Conservation (phyloP, 35 echinoderm and acorn worm species). For the Amphiura filiformis region DNA sequence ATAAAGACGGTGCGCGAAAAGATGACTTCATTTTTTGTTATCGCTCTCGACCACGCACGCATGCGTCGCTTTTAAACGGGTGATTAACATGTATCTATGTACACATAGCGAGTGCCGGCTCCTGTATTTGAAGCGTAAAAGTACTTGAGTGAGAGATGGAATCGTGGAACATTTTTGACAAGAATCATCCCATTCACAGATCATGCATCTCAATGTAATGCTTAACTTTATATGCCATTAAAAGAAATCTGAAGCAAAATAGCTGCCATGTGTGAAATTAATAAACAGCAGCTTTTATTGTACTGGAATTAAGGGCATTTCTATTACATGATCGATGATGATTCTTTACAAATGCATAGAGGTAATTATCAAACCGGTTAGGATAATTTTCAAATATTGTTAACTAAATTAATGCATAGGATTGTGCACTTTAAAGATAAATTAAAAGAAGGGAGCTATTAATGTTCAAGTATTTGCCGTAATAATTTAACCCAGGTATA, state of each 20-base stretch:
- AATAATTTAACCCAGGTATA: too few relatives aligned
- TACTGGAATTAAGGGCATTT: background rate
- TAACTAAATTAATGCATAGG: too few relatives aligned
- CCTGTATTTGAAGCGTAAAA: background rate
- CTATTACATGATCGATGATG: too few relatives aligned
- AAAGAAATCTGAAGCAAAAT: background rate
- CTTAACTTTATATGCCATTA: background rate
- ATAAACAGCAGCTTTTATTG: background rate
- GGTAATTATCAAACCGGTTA: too few relatives aligned
- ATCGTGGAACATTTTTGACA: background rate
- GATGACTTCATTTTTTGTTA: background rate
- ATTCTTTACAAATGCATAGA: too few relatives aligned
- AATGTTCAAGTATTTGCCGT: too few relatives aligned
- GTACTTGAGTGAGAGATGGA: background rate
- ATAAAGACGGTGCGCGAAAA: background rate
- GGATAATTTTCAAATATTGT: too few relatives aligned
- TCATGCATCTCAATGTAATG: background rate
- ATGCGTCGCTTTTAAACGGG: background rate
- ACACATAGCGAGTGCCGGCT: background rate
- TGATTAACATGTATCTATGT: constrained; percentile 1
- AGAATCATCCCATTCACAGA: background rate
- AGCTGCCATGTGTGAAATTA: background rate
- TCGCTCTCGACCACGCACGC: background rate
- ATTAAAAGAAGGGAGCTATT: too few relatives aligned
- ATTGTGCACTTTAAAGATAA: too few relatives aligned